Percentiles rank a stretch among this genome's conserved stretches.
Conservation (phyloP, 2,888 invertebrate species). For the Amphipyra tragopoginis region DNA sequence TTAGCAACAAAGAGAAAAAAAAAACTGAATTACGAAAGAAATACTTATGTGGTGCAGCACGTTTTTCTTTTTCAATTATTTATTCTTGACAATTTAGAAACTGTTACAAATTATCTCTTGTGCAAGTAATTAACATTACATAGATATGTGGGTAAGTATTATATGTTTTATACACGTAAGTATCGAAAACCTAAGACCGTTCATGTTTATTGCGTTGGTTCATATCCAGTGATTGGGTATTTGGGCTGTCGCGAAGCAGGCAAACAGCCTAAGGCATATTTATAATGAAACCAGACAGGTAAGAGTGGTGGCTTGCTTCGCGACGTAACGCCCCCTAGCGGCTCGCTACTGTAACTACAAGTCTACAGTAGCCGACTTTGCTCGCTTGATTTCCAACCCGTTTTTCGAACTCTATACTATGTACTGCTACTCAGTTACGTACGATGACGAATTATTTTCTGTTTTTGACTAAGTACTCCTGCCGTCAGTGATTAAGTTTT, state of each 20-base stretch:
- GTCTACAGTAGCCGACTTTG: constrained; percentile 55
- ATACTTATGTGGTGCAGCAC: too few species aligned
- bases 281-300: constrained; percentile 80
- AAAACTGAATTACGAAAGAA: too few species aligned
- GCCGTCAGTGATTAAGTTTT: constrained; percentile 13
- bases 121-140: too few species aligned
- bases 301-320: constrained; percentile 64
- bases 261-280: constrained; percentile 72
- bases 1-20: too few species aligned
- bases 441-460: constrained; percentile 11
- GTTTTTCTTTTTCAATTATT: too few species aligned
- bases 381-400: constrained; percentile 53
- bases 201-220: constrained; percentile 54
- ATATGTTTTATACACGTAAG: constrained; percentile 1
- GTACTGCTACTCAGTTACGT: constrained; percentile 17
- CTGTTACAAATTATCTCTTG: too few species aligned
- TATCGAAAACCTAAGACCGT: constrained; percentile 31
- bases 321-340: constrained; percentile 65
- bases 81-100: too few species aligned
- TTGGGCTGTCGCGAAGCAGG: constrained; percentile 68
- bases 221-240: constrained; percentile 67
- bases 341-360: constrained; percentile 54
- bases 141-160: too few species aligned
- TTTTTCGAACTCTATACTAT: constrained; percentile 44
- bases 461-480: neutral